Base-by-base conservation (phyloP, 1,140 invertebrate genomes). In the Cherax destructor region DNA sequence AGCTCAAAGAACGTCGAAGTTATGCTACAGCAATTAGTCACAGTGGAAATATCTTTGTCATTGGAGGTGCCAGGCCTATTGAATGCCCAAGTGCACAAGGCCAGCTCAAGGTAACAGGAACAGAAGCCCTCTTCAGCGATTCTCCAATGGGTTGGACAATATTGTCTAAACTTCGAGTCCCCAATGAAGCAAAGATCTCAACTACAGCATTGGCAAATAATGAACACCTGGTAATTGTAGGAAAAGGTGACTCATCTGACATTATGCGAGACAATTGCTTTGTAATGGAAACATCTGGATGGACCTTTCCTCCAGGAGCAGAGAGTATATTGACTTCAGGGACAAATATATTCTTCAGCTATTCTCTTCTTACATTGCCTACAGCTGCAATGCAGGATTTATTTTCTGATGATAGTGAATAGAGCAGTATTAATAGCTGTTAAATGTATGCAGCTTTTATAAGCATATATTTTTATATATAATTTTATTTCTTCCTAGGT, bases 21-120 rank as follows among this genome's bases (percentile, higher is more conserved):
- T 65, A 91, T 24, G 80, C 88, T 47, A 69, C 88, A 56, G 88
- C 88, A 41, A 83, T 79, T 9, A 61, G 56, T 79, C 76, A 78
- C 11, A 49, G 83, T 56, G 88, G 83, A 10, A 85, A 83, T 18
- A 78, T 91, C 21, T 91, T 78, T 47, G 88, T 91, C 47, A 56
- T 91, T 11, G 88, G 88, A n/a, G 88, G 88, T 24, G 49, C 74
- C 30, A 69, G 88, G 59, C 88, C 88, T 10, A 84, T 91, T 61
- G 88, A 91, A 69, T 91, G 88, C 59, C 88, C 88, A 50, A 91
- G 88, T 79, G 88, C 83, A 59, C 81, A 91, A 41, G 83, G 88
- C n/a, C 81, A 59, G n/a, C 72, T 85, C 47, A 91, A 84, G 72
- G 83, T 91, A 9, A 91, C 88, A 24, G 88, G 88, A 5, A 91